A percentile compares a stretch with the other conserved stretches of the same genome.
These are phyloP conservation scores for human (Homo sapiens) DNA, from an alignment of 2,113 vertebrate genomes.

Conservation along the genomic window DNA sequence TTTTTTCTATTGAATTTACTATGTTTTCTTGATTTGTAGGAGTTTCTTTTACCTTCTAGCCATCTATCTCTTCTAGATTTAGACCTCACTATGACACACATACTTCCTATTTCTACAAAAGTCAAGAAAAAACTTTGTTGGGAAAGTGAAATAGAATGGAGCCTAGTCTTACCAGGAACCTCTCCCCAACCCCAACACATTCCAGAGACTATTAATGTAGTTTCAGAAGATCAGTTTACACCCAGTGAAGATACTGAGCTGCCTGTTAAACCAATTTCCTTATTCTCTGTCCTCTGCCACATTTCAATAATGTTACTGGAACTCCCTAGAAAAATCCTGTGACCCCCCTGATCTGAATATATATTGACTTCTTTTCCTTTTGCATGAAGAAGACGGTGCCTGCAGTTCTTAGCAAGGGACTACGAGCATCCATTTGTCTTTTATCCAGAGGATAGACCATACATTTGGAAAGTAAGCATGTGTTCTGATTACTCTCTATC, in stretches of 20 bases:
- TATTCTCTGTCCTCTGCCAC: not conserved
- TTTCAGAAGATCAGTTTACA: not conserved
- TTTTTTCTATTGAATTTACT: not conserved
- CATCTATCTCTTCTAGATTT: not conserved
- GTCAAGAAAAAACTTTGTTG: not conserved
- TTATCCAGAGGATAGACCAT: not conserved
- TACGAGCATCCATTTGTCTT: not conserved
- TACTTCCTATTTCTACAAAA: not conserved
- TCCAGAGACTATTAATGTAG: not conserved
- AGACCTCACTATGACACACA: not conserved
- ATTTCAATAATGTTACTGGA: not conserved
- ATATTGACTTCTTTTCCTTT: not conserved
- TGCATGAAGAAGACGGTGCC: not conserved
- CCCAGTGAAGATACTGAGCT: not conserved
- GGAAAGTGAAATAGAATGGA: not conserved
- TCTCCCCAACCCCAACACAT: not conserved
- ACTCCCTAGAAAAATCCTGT: not conserved
- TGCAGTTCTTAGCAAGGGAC: not conserved
- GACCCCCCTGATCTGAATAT: not conserved
- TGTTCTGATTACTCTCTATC: not conserved
- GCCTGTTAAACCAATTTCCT: not conserved
- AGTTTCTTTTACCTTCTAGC: not conserved
- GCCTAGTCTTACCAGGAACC: not conserved
- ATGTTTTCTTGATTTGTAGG: not conserved
- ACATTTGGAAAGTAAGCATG: not conserved